Evolutionary conservation across 2,113 vertebrate genomes (phyloP), one percentile per base, ranked within the genome.

Genomic region (Nannobrachium achirus): DNA sequence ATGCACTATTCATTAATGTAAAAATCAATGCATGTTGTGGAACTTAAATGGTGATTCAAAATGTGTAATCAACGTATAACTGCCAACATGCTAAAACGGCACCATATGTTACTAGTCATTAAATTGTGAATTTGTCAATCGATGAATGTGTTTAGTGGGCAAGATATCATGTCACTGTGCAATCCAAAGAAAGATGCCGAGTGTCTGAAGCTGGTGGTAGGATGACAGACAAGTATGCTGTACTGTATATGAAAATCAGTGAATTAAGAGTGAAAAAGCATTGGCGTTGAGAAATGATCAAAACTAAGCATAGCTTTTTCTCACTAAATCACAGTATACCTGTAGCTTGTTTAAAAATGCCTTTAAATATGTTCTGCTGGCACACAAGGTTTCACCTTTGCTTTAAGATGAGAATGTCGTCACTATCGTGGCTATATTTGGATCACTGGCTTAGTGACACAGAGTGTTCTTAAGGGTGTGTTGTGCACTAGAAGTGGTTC

Each of bases 341-440:
- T 25, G 25, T 25, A 45, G 59, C 16, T 14, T 46, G 38, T 71
- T 44, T 77, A 55, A 39, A 60, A 14, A 15, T 11, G 38, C 49
- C 44, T 59, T 53, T 67, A 64, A 25, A 20, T 61, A 46, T 66
- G 66, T 79, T 49, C 55, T 63, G 63, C 71, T 73, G 73, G 51
- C 67, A 68, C 57, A 45, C 79, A 63, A 58, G 67, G 58, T 74
- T 80, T 85, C 68, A 79, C 75, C 71, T 82, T 82, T 79, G 79
- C 64, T 80, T 71, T 76, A 63, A 81, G 76, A 50, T 66, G 56
- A 11, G 41, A 46, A 66, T 66, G 65, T 74, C 65, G 73, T 80
- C 71, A 72, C 67, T 59, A 65, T 58, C 0, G 39, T 55, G 66
- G 73, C 80, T 92, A 89, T 92, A 92, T 88, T 71, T 67, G 83